These are phyloP conservation scores for Netelia inedita DNA, from an alignment of 2,888 invertebrate genomes.

Conservation along the genomic window DNA sequence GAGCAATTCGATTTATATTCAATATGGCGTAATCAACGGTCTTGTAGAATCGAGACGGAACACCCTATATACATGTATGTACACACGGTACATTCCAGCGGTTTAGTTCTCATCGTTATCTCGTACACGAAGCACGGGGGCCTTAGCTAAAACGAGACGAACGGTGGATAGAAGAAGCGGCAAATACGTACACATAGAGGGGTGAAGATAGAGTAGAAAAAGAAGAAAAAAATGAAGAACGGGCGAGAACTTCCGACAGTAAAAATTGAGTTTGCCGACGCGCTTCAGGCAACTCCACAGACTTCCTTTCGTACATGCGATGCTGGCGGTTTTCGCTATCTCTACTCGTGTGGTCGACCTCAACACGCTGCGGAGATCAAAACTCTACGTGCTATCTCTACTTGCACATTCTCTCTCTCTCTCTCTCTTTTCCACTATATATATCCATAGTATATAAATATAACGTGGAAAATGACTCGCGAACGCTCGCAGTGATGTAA, in stretches of 20 bases:
- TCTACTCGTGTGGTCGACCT: neutral
- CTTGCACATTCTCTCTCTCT: neutral
- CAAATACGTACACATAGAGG: conserved; percentile 24
- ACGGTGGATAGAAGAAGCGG: conserved; percentile 9
- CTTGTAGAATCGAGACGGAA: too few species aligned
- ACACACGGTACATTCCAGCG: neutral
- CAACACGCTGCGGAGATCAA: neutral
- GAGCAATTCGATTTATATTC: too few species aligned
- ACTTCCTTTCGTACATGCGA: neutral
- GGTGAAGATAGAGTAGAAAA: conserved; percentile 29
- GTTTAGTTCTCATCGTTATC: neutral
- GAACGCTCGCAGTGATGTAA: too few species aligned
- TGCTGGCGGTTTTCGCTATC: neutral
- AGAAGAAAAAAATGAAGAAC: conserved; percentile 8
- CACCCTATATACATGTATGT: neutral
- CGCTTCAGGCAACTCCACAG: conserved; percentile 39
- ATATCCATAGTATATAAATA: neutral
- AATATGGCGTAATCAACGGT: too few species aligned
- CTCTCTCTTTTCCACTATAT: neutral
- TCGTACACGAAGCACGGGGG: neutral
- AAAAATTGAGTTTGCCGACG: conserved; percentile 61
- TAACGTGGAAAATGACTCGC: too few species aligned
- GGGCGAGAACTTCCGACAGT: conserved; percentile 55
- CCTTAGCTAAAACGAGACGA: neutral
- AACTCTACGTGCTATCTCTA: neutral